Conservation (phyloP, 2,888 invertebrate genomes). For the Aplocera efformata region DNA sequence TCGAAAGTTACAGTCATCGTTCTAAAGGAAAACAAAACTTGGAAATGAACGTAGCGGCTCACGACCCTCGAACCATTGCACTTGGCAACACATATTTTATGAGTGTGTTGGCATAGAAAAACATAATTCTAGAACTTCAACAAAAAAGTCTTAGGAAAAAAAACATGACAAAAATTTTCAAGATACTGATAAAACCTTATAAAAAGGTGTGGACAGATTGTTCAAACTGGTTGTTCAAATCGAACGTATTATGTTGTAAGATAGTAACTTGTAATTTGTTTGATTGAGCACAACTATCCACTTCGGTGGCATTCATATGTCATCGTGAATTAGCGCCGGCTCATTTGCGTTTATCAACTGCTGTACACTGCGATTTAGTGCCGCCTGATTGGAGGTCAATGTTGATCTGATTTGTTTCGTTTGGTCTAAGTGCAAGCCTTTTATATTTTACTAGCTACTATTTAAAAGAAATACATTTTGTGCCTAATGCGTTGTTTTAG, state of each 20-base stretch:
- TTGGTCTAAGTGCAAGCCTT: constrained; percentile 20
- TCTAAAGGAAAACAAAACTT: too few species aligned
- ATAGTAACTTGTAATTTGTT: constrained; percentile 30
- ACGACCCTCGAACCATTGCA: too few species aligned
- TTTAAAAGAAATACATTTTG: too few species aligned
- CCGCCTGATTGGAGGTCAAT: constrained; percentile 34
- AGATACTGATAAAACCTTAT: neutral
- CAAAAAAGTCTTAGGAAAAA: too few species aligned
- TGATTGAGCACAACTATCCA: constrained; percentile 25
- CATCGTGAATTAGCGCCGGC: constrained; percentile 37
- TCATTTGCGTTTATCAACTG: constrained; percentile 45
- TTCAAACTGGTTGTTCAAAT: constrained; percentile 18
- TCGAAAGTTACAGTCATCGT: too few species aligned
- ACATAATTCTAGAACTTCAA: too few species aligned
- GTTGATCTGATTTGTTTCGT: constrained; percentile 19
- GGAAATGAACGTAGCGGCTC: too few species aligned
- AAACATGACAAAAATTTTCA: too few species aligned
- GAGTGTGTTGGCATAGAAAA: too few species aligned
- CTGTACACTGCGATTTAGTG: constrained; percentile 44
- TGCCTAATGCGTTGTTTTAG: too few species aligned
- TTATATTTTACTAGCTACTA: too few species aligned
- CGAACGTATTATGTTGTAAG: constrained; percentile 20
- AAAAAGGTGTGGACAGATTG: constrained; percentile 8
- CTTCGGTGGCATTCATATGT: constrained; percentile 47
- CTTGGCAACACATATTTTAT: too few species aligned